Evolutionary conservation across 2,797 vertebrate genomes (phyloP).

Genomic region (Tauraco hartlaubi): DNA sequence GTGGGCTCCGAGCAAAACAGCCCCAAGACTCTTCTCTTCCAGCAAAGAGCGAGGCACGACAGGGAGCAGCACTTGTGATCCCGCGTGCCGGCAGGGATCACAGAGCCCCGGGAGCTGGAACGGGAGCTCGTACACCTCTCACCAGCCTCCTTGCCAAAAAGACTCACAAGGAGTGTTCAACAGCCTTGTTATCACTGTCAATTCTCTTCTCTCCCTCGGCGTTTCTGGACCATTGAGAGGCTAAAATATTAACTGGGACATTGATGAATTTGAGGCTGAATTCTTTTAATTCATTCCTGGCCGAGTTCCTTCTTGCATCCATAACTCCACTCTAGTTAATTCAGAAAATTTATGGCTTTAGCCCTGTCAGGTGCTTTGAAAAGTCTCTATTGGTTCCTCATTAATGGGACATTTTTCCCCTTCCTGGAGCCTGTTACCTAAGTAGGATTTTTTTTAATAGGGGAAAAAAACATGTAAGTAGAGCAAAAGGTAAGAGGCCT

Average conservation of each 20-base stretch:
- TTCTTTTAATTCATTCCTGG: constrained; percentile 60
- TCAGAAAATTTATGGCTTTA: constrained; percentile 43
- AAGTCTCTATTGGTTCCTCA: constrained; percentile 42
- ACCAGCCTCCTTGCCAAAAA: not conserved
- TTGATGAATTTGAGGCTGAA: constrained; percentile 57
- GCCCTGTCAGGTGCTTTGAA: constrained; percentile 33
- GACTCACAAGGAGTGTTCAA: not conserved
- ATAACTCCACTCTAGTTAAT: constrained; percentile 40
- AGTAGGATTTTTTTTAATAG: not conserved
- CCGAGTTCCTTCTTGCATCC: not conserved
- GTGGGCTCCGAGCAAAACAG: rapidly evolving
- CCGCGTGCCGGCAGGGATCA: not conserved
- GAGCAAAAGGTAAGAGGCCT: not conserved
- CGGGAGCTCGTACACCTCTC: not conserved
- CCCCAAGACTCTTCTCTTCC: not conserved
- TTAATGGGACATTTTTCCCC: constrained; percentile 42
- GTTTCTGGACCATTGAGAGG: constrained; percentile 5
- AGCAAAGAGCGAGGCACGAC: not conserved
- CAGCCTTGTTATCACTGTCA: constrained; percentile 16
- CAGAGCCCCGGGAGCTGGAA: rapidly evolving
- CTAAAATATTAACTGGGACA: constrained; percentile 44
- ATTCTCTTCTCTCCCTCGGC: not conserved
- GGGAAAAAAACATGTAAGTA: not conserved
- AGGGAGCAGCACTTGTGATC: not conserved
- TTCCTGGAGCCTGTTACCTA: not conserved